Base-by-base conservation (phyloP, 1,140 invertebrate genomes). In the Orius insidiosus region DNA sequence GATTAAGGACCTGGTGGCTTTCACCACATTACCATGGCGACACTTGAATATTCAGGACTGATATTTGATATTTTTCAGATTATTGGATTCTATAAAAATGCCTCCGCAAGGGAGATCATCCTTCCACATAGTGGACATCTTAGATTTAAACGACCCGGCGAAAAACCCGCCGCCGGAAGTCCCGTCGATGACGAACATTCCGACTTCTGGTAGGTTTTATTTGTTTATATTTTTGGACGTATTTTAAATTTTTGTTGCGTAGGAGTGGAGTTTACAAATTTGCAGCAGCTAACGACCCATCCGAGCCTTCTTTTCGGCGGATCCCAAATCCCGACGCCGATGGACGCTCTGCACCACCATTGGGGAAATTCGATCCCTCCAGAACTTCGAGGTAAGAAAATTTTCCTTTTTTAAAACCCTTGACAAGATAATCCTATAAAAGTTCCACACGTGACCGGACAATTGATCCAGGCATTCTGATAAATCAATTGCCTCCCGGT, bases 81-180 rank as follows among this genome's bases (percentile, higher is more conserved):
- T 77, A 24, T 56, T 77, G 56, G 74, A 77, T 54, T 74, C 69
- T 53, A 76, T 76, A 67, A 78, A 76, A 62, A 69, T 74, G 61
- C 70, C 71, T 0, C 68, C 68, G 8, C 58, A 77, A 38, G 58
- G 62, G 9, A 57, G 77, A 33, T 73, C 72, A 1, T 75, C 78
- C 31, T 82, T 82, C 55, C 76, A 80, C 56, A 81, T 82, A 54
- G 77, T 75, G 43, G 79, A 82, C 56, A 81, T 82, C 53, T 60
- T 82, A 36, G 77, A 80, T 16, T 58, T 80, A 47, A 71, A 74
- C 48, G 70, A 61, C 42, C 51, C 46, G 52, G 51, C 43, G 40
- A 38, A 49, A 40, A 9, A 13, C 24, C 16, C 33, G 38, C 31
- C 18, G 39, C 11, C 50, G 36, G 33, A 45, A 18, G 19, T 9